Base-by-base conservation (phyloP, 2,888 invertebrate genomes). In the Iselma pallidipennis region DNA sequence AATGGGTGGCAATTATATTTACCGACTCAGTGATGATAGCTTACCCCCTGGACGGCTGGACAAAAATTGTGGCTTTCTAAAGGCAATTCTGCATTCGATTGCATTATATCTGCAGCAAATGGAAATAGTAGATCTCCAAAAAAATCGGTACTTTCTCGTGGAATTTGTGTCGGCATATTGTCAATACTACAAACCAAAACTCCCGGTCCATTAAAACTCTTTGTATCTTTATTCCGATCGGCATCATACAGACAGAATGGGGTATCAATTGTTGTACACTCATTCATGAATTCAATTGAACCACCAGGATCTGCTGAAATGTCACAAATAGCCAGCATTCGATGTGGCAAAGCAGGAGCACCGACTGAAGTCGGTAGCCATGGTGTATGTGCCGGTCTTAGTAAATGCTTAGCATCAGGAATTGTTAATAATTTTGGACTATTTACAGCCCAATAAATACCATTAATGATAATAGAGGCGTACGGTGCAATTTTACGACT, bases 181-280 rank as follows among this genome's bases (percentile, higher is more conserved):
- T 99, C 99, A 71, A 99, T 99, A 14, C 98, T 98, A 79, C 99
- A 99, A n/a, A 99, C 98, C 55, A 99, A 83, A 1, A 99, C 97
- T 19, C 99, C 99, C 0, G 96, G 93, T 0, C 98, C 98, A 80
- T 93, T 94, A 82, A 97, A 97, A 80, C 95, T 94, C 76, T 97
- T 97, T 0, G 94, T 95, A 74, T 96, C 96, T 81, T 96, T 96
- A 80, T 99, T 98, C 63, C 96, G 89, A 80, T 99, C 97, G 5
- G 99, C 98, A 78, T 99, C 98, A 78, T 99, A 99, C n/a, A 99
- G 86, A 78, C 96, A 97, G 83, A 99, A 99, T 0, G 99, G 99
- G 2, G 95, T 97, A 78, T 99, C 99, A 62, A 99, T 99, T 1
- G 98, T 99, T 0, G 99, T 99, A 79, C 98, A 99, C 78, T 98